Percentiles rank a stretch among this genome's conserved stretches.
These are phyloP conservation scores for Pteronotus mesoamericanus DNA, from an alignment of 2,797 vertebrate species.

Conservation along the genomic window DNA sequence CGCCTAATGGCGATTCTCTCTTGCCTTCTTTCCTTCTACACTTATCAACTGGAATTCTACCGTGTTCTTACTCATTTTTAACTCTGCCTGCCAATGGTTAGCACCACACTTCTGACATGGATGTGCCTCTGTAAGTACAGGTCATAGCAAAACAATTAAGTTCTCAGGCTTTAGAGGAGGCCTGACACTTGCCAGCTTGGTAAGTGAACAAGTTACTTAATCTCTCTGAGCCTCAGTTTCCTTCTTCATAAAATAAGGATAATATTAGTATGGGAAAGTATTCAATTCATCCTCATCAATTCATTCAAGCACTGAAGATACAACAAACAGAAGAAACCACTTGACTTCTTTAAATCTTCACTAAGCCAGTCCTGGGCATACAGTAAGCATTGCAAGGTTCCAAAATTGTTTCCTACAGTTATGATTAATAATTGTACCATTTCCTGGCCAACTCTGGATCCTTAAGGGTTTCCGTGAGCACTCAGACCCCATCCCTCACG, in stretches of 20 bases:
- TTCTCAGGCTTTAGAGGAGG: not conserved
- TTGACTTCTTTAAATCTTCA: not conserved
- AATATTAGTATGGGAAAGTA: not conserved
- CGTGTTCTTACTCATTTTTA: not conserved
- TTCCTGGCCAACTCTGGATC: not conserved
- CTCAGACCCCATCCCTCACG: not conserved
- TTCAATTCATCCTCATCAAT: not conserved
- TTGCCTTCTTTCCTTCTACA: not conserved
- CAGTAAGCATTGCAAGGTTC: not conserved
- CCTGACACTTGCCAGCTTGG: not conserved
- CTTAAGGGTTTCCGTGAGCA: not conserved
- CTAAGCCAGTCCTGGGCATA: not conserved
- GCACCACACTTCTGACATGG: not conserved
- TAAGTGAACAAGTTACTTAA: not conserved
- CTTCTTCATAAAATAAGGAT: not conserved
- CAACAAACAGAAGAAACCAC: not conserved
- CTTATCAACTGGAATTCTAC: not conserved
- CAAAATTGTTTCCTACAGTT: not conserved
- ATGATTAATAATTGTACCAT: not conserved
- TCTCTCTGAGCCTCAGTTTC: not conserved
- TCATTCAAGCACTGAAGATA: not conserved
- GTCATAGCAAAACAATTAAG: not conserved
- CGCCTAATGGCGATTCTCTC: not conserved
- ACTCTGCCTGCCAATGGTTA: not conserved
- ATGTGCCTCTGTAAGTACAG: not conserved